phyloP scores from a whole-genome alignment of 2,888 invertebrate species.

The Hofmannophila pseudospretella region DNA sequence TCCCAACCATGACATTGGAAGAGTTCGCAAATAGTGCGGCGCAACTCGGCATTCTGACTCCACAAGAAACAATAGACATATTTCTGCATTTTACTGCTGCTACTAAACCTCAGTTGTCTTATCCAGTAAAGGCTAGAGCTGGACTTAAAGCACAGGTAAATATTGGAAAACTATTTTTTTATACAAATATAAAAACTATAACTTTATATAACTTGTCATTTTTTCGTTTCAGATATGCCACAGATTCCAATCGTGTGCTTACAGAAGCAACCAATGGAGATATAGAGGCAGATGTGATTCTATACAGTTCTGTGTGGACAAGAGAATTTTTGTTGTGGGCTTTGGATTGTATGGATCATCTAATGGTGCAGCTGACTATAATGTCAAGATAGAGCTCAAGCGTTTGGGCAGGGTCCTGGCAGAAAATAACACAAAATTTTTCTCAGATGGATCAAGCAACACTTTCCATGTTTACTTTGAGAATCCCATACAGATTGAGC shows the following conservation, averaged over 20 bases:
- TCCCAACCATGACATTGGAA: slow-evolving; percentile 95
- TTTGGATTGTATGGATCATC: slow-evolving; percentile 98
- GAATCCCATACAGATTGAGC: slow-evolving; percentile 92
- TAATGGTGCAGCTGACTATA: slow-evolving; percentile 96
- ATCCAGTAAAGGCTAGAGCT: slow-evolving; percentile 88
- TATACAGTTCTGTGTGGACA: slow-evolving; percentile 97
- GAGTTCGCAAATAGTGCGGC: slow-evolving; percentile 96
- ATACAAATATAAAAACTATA: not conserved
- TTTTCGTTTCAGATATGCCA: slow-evolving; percentile 86
- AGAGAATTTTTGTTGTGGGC: slow-evolving; percentile 96
- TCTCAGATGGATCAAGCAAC: slow-evolving; percentile 97
- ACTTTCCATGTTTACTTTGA: slow-evolving; percentile 92
- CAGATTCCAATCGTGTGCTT: slow-evolving; percentile 97
- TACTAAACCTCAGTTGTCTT: slow-evolving; percentile 89
- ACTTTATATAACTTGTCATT: no score
- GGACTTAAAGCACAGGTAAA: slow-evolving; percentile 92
- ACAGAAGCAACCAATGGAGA: slow-evolving; percentile 97
- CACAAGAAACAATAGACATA: slow-evolving; percentile 95
- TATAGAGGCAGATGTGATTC: slow-evolving; percentile 97
- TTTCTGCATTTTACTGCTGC: slow-evolving; percentile 96
- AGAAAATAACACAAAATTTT: slow-evolving; percentile 95
- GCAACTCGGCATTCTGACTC: slow-evolving; percentile 93
- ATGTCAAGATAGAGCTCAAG: slow-evolving; percentile 95
- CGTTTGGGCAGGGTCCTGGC: slow-evolving; percentile 91
- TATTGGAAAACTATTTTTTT: no score